Percentiles rank a stretch among this genome's conserved stretches.
Evolutionary conservation across 2,888 invertebrate species (phyloP).

Genomic region (Brachyptera risi): DNA sequence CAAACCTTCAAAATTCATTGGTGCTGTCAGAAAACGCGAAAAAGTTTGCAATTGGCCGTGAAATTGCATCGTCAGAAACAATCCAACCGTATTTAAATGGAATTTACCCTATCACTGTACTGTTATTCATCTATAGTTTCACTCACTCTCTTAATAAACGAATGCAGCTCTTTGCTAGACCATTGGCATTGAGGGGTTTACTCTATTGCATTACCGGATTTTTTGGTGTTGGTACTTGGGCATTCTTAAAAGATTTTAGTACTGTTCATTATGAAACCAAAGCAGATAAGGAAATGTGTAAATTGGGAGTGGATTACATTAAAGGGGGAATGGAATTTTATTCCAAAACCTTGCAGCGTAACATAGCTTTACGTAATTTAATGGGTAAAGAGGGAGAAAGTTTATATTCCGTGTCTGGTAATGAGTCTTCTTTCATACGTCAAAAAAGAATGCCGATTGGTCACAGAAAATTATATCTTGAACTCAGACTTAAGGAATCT

Average conservation of each 20-base stretch:
- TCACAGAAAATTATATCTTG: slow-evolving; percentile 63
- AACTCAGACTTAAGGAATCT: slow-evolving; percentile 37
- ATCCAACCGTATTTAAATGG: slow-evolving; percentile 56
- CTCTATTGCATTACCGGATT: slow-evolving; percentile 55
- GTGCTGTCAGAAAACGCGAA: slow-evolving; percentile 74
- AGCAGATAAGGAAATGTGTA: slow-evolving; percentile 59
- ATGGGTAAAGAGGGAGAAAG: slow-evolving; percentile 59
- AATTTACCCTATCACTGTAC: slow-evolving; percentile 48
- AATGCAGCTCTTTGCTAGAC: slow-evolving; percentile 54
- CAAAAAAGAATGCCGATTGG: slow-evolving; percentile 62
- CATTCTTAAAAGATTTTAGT: slow-evolving; percentile 60
- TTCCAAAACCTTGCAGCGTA: slow-evolving; percentile 64
- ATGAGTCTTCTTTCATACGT: slow-evolving; percentile 62
- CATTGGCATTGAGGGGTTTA: slow-evolving; percentile 46
- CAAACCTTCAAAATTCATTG: slow-evolving; percentile 60
- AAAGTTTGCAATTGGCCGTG: slow-evolving; percentile 73
- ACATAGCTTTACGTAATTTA: slow-evolving; percentile 64
- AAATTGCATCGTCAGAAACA: slow-evolving; percentile 61
- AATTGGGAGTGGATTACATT: slow-evolving; percentile 57
- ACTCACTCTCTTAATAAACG: slow-evolving; percentile 52
- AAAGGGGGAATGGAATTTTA: slow-evolving; percentile 75
- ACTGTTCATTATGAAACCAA: slow-evolving; percentile 58
- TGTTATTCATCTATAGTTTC: slow-evolving; percentile 52
- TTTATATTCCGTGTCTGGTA: slow-evolving; percentile 62
- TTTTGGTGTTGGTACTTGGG: slow-evolving; percentile 58